Evolutionary conservation across 2,888 invertebrate genomes (phyloP).

Genomic region (Ormyrus labotus): DNA sequence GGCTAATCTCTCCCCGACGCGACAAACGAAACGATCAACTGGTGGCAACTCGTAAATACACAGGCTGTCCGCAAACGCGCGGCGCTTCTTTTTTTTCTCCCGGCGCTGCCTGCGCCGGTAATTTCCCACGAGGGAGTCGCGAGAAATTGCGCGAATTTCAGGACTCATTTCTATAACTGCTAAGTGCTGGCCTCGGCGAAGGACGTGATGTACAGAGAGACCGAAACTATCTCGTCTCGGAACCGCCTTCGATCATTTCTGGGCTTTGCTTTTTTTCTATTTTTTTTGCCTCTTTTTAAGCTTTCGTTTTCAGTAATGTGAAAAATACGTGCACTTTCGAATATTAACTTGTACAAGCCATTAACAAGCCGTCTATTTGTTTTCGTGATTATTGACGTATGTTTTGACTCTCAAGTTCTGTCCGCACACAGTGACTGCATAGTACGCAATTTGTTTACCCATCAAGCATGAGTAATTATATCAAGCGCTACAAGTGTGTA

Average conservation of each 20-base stretch:
- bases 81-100: background rate
- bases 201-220: background rate
- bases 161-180: conserved; percentile 14
- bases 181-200: background rate
- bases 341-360: no score
- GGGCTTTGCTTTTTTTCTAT: no score
- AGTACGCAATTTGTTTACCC: no score
- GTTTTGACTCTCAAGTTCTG: no score
- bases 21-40: conserved; percentile 44
- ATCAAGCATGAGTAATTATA: no score
- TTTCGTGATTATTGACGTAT: no score
- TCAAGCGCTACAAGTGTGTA: no score
- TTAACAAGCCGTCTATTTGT: no score
- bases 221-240: background rate
- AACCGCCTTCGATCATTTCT: background rate
- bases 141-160: conserved; percentile 1
- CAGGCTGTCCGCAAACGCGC: background rate
- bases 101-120: background rate
- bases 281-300: no score
- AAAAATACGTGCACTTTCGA: no score
- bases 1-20: background rate
- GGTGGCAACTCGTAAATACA: conserved; percentile 48
- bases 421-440: no score
- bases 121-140: conserved; percentile 40
- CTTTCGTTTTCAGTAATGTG: no score